phyloP scores from a whole-genome alignment of 1,140 invertebrate species.

The Elymnias hypermnestra region DNA sequence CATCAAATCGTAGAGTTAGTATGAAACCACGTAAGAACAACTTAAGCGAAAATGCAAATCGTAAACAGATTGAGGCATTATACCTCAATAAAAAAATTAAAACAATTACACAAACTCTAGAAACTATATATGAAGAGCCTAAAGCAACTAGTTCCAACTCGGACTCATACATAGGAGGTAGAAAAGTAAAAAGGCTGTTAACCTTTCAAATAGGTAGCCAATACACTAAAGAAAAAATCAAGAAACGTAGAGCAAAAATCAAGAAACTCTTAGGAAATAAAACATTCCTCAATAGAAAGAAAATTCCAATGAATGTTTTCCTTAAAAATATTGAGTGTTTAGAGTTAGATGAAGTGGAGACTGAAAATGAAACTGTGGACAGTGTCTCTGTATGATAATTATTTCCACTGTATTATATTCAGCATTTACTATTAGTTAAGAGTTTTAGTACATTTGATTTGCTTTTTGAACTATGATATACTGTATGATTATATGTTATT shows the following conservation, averaged over 20 bases:
- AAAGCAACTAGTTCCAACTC: constrained; percentile 40
- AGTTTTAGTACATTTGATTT: too few relatives aligned
- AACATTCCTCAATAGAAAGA: constrained; percentile 64
- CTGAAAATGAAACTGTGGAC: constrained; percentile 36
- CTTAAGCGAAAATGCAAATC: constrained; percentile 49
- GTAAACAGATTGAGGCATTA: constrained; percentile 65
- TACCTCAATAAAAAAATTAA: constrained; percentile 67
- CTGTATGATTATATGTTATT: too few relatives aligned
- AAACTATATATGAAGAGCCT: constrained; percentile 67
- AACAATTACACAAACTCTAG: constrained; percentile 55
- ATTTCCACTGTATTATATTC: constrained; percentile 18
- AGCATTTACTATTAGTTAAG: too few relatives aligned
- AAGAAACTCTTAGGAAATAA: constrained; percentile 65
- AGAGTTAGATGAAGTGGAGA: constrained; percentile 59
- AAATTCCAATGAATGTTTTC: constrained; percentile 68
- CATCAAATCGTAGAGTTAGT: constrained; percentile 56
- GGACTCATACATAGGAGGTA: constrained; percentile 45
- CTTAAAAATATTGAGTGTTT: constrained; percentile 61
- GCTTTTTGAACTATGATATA: too few relatives aligned
- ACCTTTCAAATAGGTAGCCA: constrained; percentile 66
- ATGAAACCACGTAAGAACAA: constrained; percentile 60
- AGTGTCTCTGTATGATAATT: constrained; percentile 21
- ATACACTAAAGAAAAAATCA: constrained; percentile 68
- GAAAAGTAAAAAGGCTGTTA: constrained; percentile 66
- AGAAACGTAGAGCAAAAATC: constrained; percentile 64